Conservation (phyloP, 2,113 vertebrate genomes). For the Phocoena sinus region DNA sequence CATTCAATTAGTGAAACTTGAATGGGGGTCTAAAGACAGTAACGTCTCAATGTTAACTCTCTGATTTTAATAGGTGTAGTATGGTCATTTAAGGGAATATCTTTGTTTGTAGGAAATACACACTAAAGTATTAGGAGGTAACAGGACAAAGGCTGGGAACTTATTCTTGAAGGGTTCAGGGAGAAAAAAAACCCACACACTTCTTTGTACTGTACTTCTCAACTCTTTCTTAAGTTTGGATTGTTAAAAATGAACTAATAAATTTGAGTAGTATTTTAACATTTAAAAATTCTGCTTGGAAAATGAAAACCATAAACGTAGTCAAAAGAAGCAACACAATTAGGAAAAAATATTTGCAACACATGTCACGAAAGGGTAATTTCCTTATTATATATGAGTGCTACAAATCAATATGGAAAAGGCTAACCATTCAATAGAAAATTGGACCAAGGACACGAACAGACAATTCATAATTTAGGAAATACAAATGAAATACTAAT, state of each 20-base stretch:
- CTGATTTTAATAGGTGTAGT: not conserved
- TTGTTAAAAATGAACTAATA: not conserved
- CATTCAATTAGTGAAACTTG: not conserved
- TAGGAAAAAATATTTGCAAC: not conserved
- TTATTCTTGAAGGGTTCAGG: not conserved
- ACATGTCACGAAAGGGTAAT: not conserved
- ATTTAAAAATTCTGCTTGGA: not conserved
- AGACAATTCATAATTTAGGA: not conserved
- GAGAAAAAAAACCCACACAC: no score
- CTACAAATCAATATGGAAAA: conserved; percentile 1
- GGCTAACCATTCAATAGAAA: not conserved
- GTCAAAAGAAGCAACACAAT: not conserved
- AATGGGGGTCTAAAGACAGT: not conserved
- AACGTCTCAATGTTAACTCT: not conserved
- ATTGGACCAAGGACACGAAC: not conserved
- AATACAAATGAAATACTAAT: conserved; percentile 20
- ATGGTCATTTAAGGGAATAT: not conserved
- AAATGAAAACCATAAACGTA: not conserved
- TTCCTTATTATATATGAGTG: not conserved
- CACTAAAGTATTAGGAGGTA: not conserved
- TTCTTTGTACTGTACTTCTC: not conserved
- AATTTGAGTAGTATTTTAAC: not conserved
- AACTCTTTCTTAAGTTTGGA: not conserved
- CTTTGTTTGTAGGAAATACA: not conserved
- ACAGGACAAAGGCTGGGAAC: not conserved